Conservation (phyloP, 2,113 vertebrate genomes). For the Okapia johnstoni region DNA sequence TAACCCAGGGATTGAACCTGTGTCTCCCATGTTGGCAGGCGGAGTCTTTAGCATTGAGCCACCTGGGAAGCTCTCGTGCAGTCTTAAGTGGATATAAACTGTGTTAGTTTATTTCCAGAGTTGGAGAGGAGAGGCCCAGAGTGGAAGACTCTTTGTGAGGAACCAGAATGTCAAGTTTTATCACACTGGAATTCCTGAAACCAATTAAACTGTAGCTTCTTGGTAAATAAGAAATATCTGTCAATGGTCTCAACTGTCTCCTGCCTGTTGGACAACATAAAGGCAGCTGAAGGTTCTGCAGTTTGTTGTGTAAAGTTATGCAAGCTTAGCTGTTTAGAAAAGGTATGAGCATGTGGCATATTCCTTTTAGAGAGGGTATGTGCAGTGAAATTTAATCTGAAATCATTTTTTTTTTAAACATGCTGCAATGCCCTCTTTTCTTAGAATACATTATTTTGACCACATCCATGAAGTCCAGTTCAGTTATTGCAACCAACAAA, state of each 20-base stretch:
- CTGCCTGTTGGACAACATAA: constrained; percentile 5
- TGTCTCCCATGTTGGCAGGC: background rate
- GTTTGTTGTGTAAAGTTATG: constrained; percentile 6
- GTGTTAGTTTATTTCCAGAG: constrained; percentile 68
- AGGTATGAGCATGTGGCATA: background rate
- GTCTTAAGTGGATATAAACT: constrained; percentile 44
- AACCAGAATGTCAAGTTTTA: constrained; percentile 79
- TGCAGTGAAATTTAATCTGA: constrained; percentile 1
- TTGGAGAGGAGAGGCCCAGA: constrained; percentile 36
- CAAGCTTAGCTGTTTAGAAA: background rate
- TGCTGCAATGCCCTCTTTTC: background rate
- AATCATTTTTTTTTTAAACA: background rate
- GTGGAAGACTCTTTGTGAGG: background rate
- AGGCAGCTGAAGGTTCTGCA: constrained; percentile 16
- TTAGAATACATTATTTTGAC: constrained; percentile 18
- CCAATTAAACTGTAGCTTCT: background rate
- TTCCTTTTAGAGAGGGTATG: background rate
- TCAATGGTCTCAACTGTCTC: constrained; percentile 12
- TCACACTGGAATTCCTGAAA: constrained; percentile 34
- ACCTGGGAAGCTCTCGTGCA: background rate
- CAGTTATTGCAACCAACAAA: constrained; percentile 1
- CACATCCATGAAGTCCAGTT: constrained; percentile 16
- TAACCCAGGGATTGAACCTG: background rate
- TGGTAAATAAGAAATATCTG: constrained; percentile 19
- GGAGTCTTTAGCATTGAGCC: background rate